Conservation (phyloP, 2,888 invertebrate species). For the Athripsodes cinereus region DNA sequence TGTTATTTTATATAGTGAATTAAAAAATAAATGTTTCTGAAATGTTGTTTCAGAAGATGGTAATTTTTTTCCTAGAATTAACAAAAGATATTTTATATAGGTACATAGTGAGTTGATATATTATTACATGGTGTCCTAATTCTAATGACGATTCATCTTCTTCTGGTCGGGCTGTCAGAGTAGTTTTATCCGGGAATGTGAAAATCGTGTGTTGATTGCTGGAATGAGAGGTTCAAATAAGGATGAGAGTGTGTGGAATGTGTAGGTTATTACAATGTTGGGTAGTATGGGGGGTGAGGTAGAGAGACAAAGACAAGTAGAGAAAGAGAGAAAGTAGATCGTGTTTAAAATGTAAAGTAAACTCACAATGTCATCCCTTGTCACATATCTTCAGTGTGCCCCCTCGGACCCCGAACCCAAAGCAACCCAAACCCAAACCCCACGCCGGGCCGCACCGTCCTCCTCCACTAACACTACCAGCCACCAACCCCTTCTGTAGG, state of each 20-base stretch:
- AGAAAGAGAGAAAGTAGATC: slow-evolving; percentile 15
- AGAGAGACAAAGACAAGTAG: not conserved
- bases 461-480: not conserved
- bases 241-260: slow-evolving; percentile 1
- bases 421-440: not conserved
- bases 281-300: not conserved
- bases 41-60: too few relatives aligned
- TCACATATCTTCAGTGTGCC: slow-evolving; percentile 24
- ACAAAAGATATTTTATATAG: too few relatives aligned
- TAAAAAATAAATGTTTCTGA: too few relatives aligned
- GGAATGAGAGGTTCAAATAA: slow-evolving; percentile 2
- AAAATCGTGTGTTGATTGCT: not conserved
- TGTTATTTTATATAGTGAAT: too few relatives aligned
- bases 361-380: slow-evolving; percentile 28
- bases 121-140: too few relatives aligned
- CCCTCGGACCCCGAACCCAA: slow-evolving; percentile 1
- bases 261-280: not conserved
- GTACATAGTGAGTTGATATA: too few relatives aligned
- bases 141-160: too few relatives aligned
- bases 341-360: slow-evolving; percentile 29
- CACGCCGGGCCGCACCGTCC: not conserved
- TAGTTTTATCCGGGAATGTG: not conserved
- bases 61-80: too few relatives aligned
- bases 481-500: not conserved
- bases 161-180: not conserved